Percentiles rank a stretch among this genome's conserved stretches.
Evolutionary conservation across 2,888 invertebrate genomes (phyloP).

Genomic region (Lissonota sp.): DNA sequence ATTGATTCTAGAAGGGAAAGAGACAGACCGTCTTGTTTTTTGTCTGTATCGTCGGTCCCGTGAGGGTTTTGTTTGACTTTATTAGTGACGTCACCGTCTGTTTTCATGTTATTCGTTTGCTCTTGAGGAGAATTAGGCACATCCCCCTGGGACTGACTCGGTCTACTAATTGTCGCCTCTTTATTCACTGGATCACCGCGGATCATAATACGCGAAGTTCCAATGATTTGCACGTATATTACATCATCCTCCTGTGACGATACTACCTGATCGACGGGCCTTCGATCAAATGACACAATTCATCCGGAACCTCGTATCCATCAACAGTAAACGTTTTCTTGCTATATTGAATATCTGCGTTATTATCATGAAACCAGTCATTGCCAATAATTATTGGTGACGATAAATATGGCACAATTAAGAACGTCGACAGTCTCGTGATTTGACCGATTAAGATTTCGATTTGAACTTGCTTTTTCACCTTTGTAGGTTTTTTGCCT

Average conservation of each 20-base stretch:
- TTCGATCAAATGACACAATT: conserved; percentile 11
- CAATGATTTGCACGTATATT: conserved; percentile 38
- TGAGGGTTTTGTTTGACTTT: too few relatives aligned
- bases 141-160: too few relatives aligned
- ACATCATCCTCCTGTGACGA: conserved; percentile 29
- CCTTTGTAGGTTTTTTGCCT: too few relatives aligned
- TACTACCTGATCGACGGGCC: conserved; percentile 1
- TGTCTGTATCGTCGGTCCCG: too few relatives aligned
- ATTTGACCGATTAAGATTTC: conserved; percentile 37
- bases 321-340: neutral
- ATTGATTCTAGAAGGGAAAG: too few relatives aligned
- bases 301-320: neutral
- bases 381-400: conserved; percentile 52
- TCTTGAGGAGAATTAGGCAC: too few relatives aligned
- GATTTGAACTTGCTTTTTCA: conserved; percentile 48
- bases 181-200: too few relatives aligned
- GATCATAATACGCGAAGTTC: neutral
- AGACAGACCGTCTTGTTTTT: too few relatives aligned
- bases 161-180: too few relatives aligned
- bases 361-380: conserved; percentile 54
- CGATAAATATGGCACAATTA: conserved; percentile 38
- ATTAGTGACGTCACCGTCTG: too few relatives aligned
- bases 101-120: too few relatives aligned
- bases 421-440: conserved; percentile 11
- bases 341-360: conserved; percentile 50